Conservation (phyloP, 2,888 invertebrate species). For the Blastobasis adustella region DNA sequence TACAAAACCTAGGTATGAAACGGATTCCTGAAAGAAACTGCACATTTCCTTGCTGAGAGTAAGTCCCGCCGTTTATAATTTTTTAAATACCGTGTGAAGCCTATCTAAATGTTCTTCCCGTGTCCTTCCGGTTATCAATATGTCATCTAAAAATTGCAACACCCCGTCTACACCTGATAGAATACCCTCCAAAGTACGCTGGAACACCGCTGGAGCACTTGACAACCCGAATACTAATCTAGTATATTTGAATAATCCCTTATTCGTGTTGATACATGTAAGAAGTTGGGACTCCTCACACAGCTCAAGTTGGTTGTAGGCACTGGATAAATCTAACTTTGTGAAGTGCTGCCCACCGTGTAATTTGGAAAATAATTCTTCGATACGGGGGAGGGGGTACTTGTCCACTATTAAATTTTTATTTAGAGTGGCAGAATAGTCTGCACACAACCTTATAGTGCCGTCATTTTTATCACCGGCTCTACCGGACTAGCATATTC, state of each 20-base stretch:
- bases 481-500: conserved; percentile 3
- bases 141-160: conserved; percentile 7
- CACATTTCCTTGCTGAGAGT: conserved; percentile 9
- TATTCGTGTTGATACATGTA: conserved; percentile 9
- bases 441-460: background rate
- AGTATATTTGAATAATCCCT: conserved; percentile 9
- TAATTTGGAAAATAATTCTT: conserved; percentile 8
- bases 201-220: conserved; percentile 10
- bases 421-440: conserved; percentile 5
- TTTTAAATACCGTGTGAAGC: conserved; percentile 10
- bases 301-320: conserved; percentile 9
- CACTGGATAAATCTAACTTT: conserved; percentile 6
- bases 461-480: conserved; percentile 2
- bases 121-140: conserved; percentile 6
- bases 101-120: conserved; percentile 1
- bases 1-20: conserved; percentile 13
- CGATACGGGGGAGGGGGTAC: conserved; percentile 7
- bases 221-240: conserved; percentile 10
- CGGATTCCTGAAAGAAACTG: conserved; percentile 12
- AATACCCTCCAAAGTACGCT: conserved; percentile 6
- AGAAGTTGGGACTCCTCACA: conserved; percentile 4
- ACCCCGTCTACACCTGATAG: conserved; percentile 7
- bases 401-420: conserved; percentile 6
- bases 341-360: conserved; percentile 7
- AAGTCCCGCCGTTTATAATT: conserved; percentile 14